Evolutionary conservation across 2,888 invertebrate genomes (phyloP).

Genomic region (Coenonympha glycerion): DNA sequence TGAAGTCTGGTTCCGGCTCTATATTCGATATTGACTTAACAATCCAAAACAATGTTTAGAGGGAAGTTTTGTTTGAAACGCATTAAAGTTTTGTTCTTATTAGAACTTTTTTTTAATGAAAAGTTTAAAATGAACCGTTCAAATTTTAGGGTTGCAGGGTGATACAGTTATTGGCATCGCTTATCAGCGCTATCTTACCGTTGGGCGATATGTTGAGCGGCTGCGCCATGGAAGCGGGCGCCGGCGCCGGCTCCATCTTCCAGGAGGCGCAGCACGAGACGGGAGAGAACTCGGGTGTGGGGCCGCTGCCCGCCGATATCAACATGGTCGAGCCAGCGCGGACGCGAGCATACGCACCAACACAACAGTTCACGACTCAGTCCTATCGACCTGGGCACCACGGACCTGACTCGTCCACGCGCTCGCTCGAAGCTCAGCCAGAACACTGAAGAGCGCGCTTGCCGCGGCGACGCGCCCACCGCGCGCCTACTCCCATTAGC

Average conservation of each 20-base stretch:
- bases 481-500: slow-evolving; percentile 75
- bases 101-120: too few species aligned
- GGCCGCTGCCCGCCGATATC: slow-evolving; percentile 79
- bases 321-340: slow-evolving; percentile 74
- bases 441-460: slow-evolving; percentile 77
- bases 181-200: slow-evolving; percentile 43
- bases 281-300: slow-evolving; percentile 75
- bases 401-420: slow-evolving; percentile 57
- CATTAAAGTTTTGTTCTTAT: too few species aligned
- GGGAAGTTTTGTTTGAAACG: too few species aligned
- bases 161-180: not conserved
- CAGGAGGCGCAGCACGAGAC: slow-evolving; percentile 77
- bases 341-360: slow-evolving; percentile 55
- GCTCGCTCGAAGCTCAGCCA: slow-evolving; percentile 74
- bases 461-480: slow-evolving; percentile 71
- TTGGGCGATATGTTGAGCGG: slow-evolving; percentile 78
- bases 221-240: slow-evolving; percentile 65
- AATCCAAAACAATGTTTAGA: too few species aligned
- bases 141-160: not conserved
- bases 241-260: slow-evolving; percentile 80
- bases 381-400: slow-evolving; percentile 32
- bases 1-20: too few species aligned
- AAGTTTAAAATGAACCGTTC: too few species aligned
- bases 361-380: slow-evolving; percentile 51
- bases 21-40: too few species aligned